phyloP scores from a whole-genome alignment of 1,140 invertebrate genomes.

The Aphis craccivora region DNA sequence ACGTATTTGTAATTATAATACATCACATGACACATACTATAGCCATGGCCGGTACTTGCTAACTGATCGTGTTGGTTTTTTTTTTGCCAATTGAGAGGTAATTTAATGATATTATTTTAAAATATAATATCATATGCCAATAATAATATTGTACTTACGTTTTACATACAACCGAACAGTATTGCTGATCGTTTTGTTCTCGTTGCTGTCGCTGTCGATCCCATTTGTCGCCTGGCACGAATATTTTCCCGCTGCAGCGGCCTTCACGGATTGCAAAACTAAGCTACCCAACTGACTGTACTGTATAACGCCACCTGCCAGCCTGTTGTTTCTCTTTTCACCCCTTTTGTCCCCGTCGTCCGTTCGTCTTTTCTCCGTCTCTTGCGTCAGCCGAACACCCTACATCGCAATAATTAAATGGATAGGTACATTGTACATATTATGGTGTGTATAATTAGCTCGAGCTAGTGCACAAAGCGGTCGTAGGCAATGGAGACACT shows the following conservation, averaged over 20 bases:
- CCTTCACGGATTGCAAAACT: slow-evolving; percentile 81
- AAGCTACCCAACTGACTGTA: slow-evolving; percentile 67
- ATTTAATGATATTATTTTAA: neutral
- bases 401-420: neutral
- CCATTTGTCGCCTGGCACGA: slow-evolving; percentile 73
- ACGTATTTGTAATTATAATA: no score
- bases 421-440: neutral
- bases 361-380: neutral
- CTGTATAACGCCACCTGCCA: slow-evolving; percentile 4
- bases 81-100: neutral
- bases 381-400: slow-evolving; percentile 27
- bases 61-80: no score
- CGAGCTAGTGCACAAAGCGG: neutral
- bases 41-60: no score
- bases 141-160: neutral
- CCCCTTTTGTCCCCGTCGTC: neutral
- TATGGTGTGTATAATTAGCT: neutral
- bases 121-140: no score
- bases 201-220: neutral
- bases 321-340: neutral
- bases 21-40: no score
- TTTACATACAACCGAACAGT: neutral
- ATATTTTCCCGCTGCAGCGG: slow-evolving; percentile 80
- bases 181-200: slow-evolving; percentile 3
- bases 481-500: neutral